These are phyloP conservation scores for Drosophila nebulosa DNA, from an alignment of 1,140 invertebrate species.

Conservation along the genomic window DNA sequence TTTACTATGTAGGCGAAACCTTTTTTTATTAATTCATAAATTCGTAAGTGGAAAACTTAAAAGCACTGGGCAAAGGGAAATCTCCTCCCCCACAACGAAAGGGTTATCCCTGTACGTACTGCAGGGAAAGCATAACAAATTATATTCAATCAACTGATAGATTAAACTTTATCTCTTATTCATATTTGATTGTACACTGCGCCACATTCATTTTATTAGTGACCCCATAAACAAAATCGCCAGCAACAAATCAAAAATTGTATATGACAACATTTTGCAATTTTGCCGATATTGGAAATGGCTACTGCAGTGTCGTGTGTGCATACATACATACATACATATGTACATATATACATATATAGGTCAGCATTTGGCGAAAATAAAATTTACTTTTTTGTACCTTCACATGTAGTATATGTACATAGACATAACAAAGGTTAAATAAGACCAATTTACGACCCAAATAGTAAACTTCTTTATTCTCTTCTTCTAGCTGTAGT, in stretches of 20 bases:
- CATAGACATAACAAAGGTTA: neutral
- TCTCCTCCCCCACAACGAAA: neutral
- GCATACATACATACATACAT: too few relatives aligned
- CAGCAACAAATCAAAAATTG: slow-evolving; percentile 20
- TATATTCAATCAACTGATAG: neutral
- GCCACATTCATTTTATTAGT: slow-evolving; percentile 42
- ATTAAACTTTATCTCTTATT: slow-evolving; percentile 14
- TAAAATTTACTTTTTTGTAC: neutral
- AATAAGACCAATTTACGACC: neutral
- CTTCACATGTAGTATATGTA: neutral
- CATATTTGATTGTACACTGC: slow-evolving; percentile 31
- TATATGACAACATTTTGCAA: neutral
- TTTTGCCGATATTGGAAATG: neutral
- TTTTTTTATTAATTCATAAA: slow-evolving; percentile 1
- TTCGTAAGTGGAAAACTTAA: neutral
- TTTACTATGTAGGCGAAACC: neutral
- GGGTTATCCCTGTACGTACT: neutral
- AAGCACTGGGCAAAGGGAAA: neutral
- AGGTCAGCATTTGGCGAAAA: neutral
- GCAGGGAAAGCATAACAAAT: neutral
- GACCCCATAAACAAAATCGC: slow-evolving; percentile 32
- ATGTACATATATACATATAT: neutral
- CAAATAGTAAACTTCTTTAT: neutral
- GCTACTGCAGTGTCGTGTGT: neutral
- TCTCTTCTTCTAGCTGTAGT: neutral